Evolutionary conservation across 2,888 invertebrate genomes (phyloP).

Genomic region (Dryobotodes eremita): DNA sequence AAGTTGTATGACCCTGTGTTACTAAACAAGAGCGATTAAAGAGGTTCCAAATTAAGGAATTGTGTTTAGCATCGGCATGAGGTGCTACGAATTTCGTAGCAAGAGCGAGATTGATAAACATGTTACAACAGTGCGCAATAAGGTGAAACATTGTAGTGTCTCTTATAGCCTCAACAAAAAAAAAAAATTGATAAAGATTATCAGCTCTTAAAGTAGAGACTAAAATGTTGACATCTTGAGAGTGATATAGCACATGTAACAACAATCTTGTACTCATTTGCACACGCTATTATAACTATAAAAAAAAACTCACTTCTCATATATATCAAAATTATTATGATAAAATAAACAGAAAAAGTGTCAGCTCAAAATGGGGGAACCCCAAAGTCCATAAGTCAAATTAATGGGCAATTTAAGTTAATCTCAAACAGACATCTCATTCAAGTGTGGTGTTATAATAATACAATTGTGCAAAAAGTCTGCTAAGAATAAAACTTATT

Average conservation of each 20-base stretch:
- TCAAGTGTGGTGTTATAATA: conserved; percentile 73
- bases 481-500: conserved; percentile 12
- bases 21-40: background rate
- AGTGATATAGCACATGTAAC: background rate
- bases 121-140: background rate
- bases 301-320: background rate
- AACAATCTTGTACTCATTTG: too few relatives aligned
- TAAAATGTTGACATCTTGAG: background rate
- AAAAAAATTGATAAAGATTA: background rate
- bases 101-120: background rate
- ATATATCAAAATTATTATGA: background rate
- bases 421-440: conserved; percentile 81
- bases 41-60: background rate
- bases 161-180: background rate
- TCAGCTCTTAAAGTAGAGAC: background rate
- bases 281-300: background rate
- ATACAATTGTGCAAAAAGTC: conserved; percentile 74
- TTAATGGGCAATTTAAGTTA: conserved; percentile 82
- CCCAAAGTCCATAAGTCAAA: conserved; percentile 65
- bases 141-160: background rate
- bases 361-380: conserved; percentile 22
- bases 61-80: background rate
- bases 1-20: conserved; percentile 23
- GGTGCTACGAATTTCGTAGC: conserved; percentile 23
- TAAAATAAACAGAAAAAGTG: conserved; percentile 1